Conservation (phyloP, 2,888 invertebrate species). For the Cylindroiulus punctatus region DNA sequence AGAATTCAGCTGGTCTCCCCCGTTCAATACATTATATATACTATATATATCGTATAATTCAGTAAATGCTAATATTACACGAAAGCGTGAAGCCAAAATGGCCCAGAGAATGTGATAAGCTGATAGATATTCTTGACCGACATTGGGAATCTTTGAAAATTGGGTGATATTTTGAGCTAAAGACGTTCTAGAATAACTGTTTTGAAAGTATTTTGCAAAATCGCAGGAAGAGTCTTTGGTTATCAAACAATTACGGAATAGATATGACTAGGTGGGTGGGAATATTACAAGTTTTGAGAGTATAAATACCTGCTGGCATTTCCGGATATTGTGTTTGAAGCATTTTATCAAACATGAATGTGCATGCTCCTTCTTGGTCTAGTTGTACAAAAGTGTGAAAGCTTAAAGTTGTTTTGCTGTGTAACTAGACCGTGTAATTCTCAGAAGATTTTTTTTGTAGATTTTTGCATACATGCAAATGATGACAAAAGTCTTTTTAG, state of each 20-base stretch:
- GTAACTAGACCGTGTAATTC: background rate
- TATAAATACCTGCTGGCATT: background rate
- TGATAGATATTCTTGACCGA: background rate
- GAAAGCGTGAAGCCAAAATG: slow-evolving; percentile 12
- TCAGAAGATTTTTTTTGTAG: background rate
- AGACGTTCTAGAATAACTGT: background rate
- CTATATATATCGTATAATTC: slow-evolving; percentile 43
- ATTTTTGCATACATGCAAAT: background rate
- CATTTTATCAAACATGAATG: background rate
- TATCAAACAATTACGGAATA: too few species aligned
- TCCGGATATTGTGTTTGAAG: background rate
- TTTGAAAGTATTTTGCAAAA: background rate
- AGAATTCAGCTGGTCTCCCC: slow-evolving; percentile 37
- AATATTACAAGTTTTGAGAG: background rate
- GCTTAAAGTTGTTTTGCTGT: background rate
- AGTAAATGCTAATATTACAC: slow-evolving; percentile 41
- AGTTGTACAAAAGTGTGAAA: background rate
- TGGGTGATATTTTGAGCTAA: background rate
- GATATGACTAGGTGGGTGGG: background rate
- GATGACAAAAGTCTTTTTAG: background rate
- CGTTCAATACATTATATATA: slow-evolving; percentile 37
- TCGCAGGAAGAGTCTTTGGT: background rate
- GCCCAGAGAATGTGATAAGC: slow-evolving; percentile 31
- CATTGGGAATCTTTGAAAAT: background rate
- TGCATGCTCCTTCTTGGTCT: background rate